Conservation (phyloP, 1,140 invertebrate species). For the Lepidurus couesii region DNA sequence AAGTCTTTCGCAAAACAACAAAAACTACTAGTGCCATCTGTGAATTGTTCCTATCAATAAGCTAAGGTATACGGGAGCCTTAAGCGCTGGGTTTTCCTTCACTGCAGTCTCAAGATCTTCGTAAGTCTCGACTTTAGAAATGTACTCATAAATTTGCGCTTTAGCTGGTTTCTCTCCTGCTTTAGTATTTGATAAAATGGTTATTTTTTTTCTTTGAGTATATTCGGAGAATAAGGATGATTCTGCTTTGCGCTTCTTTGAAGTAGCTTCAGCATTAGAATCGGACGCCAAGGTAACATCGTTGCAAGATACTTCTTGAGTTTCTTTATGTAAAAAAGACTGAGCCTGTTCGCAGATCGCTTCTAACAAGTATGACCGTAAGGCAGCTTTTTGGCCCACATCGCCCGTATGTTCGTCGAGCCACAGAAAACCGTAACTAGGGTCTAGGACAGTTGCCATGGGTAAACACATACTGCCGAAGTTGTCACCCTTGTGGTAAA, state of each 20-base stretch:
- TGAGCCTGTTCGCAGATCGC: not conserved
- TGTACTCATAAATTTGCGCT: not conserved
- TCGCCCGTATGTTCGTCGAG: not conserved
- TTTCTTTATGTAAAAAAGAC: constrained; percentile 1
- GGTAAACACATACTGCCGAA: not conserved
- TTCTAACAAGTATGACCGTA: constrained; percentile 6
- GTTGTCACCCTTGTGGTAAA: not conserved
- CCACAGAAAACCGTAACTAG: constrained; percentile 1
- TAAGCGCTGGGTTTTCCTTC: not conserved
- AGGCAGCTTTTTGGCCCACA: not conserved
- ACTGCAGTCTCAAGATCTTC: not conserved
- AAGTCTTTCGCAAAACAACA: no score
- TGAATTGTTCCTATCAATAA: no score
- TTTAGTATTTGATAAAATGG: not conserved
- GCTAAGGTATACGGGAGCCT: no score
- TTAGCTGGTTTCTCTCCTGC: not conserved
- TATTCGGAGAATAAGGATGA: not conserved
- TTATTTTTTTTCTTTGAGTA: not conserved
- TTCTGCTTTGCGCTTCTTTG: not conserved
- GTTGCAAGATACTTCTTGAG: not conserved
- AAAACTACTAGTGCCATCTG: no score
- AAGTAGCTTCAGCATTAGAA: not conserved
- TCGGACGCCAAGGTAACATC: not conserved
- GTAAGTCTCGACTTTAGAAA: not conserved
- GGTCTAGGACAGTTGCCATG: constrained; percentile 4